Conservation (phyloP, 2,113 vertebrate genomes). For the Hucho hucho region DNA sequence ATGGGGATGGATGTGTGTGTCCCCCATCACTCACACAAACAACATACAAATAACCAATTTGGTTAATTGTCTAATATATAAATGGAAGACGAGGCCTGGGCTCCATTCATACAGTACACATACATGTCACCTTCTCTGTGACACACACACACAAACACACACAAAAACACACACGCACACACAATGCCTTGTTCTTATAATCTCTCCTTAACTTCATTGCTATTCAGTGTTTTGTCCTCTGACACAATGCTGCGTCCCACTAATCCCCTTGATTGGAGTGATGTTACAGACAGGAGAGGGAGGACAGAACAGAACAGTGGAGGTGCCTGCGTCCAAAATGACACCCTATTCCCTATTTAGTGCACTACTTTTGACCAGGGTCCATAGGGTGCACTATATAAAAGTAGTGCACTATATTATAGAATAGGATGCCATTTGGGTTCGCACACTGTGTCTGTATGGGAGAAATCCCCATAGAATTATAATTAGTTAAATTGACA, state of each 20-base stretch:
- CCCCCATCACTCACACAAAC: conserved; percentile 24
- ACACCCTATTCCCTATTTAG: too few species aligned
- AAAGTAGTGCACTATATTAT: too few species aligned
- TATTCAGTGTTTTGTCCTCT: conserved; percentile 62
- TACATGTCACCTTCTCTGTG: neutral
- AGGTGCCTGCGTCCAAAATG: too few species aligned
- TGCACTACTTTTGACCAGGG: too few species aligned
- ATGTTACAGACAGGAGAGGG: conserved; percentile 28
- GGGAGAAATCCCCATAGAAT: too few species aligned
- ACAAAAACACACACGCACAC: neutral
- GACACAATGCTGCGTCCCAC: conserved; percentile 51
- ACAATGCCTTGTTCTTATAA: conserved; percentile 47
- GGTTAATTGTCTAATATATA: conserved; percentile 77
- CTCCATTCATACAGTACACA: conserved; percentile 4
- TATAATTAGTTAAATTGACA: too few species aligned
- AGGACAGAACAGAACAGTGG: neutral
- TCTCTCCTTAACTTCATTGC: conserved; percentile 66
- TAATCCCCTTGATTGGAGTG: conserved; percentile 68
- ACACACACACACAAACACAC: neutral
- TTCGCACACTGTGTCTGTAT: too few species aligned
- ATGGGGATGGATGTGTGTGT: conserved; percentile 51
- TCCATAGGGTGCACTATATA: too few species aligned
- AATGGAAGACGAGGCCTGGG: conserved; percentile 44
- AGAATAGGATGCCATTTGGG: too few species aligned
- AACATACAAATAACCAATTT: conserved; percentile 73